Evolutionary conservation across 1,140 invertebrate genomes (phyloP).

Genomic region (Pseudomyrmex cubaensis): DNA sequence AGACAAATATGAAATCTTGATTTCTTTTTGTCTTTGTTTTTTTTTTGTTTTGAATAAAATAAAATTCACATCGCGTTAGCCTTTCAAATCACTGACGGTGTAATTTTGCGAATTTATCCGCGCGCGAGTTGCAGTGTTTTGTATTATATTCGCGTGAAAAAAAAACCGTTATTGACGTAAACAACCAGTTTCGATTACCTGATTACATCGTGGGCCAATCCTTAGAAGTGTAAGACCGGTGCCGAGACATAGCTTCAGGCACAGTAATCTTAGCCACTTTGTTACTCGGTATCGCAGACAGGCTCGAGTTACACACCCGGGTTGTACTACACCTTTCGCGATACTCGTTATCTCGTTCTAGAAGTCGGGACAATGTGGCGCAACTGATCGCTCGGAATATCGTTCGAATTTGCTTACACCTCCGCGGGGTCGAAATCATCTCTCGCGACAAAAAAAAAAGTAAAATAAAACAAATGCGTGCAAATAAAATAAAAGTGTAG

Average conservation of each 20-base stretch:
- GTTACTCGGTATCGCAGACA: constrained; percentile 43
- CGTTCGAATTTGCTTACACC: background rate
- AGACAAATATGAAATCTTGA: too few relatives aligned
- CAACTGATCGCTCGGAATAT: constrained; percentile 49
- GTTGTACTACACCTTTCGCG: constrained; percentile 44
- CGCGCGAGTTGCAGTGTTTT: too few relatives aligned
- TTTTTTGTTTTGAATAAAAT: too few relatives aligned
- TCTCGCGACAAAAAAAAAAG: too few relatives aligned
- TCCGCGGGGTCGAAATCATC: too few relatives aligned
- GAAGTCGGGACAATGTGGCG: constrained; percentile 18
- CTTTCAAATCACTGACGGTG: too few relatives aligned
- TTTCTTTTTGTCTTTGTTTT: too few relatives aligned
- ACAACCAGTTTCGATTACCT: constrained; percentile 24
- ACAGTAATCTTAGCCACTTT: constrained; percentile 54
- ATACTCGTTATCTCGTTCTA: constrained; percentile 45
- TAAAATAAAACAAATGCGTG: too few relatives aligned
- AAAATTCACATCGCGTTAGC: too few relatives aligned
- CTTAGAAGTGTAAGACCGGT: constrained; percentile 30
- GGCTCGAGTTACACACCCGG: constrained; percentile 38
- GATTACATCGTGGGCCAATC: constrained; percentile 22
- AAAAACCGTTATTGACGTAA: constrained; percentile 34
- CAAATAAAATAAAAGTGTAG: too few relatives aligned
- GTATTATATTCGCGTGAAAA: background rate
- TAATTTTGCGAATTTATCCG: too few relatives aligned
- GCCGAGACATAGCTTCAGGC: constrained; percentile 42